A percentile compares a stretch with the other conserved stretches of the same genome.
Conservation (phyloP, 1,140 invertebrate species). For the Cotesia vestalis region DNA sequence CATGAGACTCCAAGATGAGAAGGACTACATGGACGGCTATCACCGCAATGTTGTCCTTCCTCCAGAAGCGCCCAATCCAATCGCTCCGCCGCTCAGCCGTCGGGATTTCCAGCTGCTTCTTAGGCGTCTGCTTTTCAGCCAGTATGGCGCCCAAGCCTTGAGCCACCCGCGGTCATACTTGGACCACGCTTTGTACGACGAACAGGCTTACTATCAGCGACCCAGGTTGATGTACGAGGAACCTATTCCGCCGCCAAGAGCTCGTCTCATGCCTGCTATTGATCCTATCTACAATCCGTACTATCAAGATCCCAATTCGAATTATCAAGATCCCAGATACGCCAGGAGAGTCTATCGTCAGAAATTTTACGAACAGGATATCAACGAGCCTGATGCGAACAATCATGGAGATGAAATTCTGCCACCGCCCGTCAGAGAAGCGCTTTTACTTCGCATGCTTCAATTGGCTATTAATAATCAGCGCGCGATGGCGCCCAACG, state of each 20-base stretch:
- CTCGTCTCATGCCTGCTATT: not conserved
- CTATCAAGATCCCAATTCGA: conserved; percentile 66
- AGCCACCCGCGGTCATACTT: conserved; percentile 59
- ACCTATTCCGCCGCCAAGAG: conserved; percentile 26
- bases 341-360: conserved; percentile 59
- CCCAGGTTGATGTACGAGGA: conserved; percentile 61
- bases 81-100: conserved; percentile 57
- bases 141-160: conserved; percentile 59
- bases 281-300: conserved; percentile 39
- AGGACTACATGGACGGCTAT: conserved; percentile 55
- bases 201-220: conserved; percentile 53
- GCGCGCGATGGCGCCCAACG: conserved; percentile 51
- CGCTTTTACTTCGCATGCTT: conserved; percentile 74
- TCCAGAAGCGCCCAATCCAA: conserved; percentile 60
- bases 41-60: conserved; percentile 55
- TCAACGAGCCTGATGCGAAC: conserved; percentile 50
- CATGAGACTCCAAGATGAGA: conserved; percentile 46
- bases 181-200: conserved; percentile 61
- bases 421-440: conserved; percentile 74
- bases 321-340: conserved; percentile 64
- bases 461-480: conserved; percentile 75
- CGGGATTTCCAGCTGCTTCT: conserved; percentile 59
- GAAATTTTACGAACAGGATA: conserved; percentile 57
- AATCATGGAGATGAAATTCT: conserved; percentile 68
- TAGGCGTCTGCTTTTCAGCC: conserved; percentile 57